phyloP scores from a whole-genome alignment of 2,888 invertebrate genomes.

The Biston stratarius region DNA sequence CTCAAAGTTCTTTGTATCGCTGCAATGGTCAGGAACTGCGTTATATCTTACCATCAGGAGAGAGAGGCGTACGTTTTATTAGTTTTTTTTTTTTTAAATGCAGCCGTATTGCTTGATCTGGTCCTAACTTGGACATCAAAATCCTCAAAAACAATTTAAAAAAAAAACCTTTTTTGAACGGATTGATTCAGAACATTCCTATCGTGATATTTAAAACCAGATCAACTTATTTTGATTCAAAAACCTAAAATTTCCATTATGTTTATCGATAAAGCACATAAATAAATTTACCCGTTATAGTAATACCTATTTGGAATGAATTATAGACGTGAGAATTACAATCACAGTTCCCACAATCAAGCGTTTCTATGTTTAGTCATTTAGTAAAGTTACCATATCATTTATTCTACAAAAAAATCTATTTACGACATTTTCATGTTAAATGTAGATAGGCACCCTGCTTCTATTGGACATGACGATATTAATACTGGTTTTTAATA shows the following conservation, averaged over 20 bases:
- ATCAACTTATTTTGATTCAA: not conserved
- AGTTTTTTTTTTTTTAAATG: no score
- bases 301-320: conserved; percentile 28
- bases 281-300: conserved; percentile 1
- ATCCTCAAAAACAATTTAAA: no score
- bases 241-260: not conserved
- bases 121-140: no score
- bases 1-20: no score
- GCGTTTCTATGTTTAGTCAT: conserved; percentile 7
- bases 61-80: no score
- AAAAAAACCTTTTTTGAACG: no score
- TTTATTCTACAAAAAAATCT: conserved; percentile 16
- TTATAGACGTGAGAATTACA: conserved; percentile 24
- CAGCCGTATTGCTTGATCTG: no score
- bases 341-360: conserved; percentile 17
- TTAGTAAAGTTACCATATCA: conserved; percentile 11
- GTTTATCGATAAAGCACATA: not conserved
- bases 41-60: no score
- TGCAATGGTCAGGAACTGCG: not conserved
- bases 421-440: conserved; percentile 16
- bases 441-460: conserved; percentile 10
- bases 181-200: no score
- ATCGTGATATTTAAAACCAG: not conserved
- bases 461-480: conserved; percentile 6
- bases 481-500: conserved; percentile 22